Base-by-base conservation (phyloP, 2,113 vertebrate species). In the Spea bombifrons region DNA sequence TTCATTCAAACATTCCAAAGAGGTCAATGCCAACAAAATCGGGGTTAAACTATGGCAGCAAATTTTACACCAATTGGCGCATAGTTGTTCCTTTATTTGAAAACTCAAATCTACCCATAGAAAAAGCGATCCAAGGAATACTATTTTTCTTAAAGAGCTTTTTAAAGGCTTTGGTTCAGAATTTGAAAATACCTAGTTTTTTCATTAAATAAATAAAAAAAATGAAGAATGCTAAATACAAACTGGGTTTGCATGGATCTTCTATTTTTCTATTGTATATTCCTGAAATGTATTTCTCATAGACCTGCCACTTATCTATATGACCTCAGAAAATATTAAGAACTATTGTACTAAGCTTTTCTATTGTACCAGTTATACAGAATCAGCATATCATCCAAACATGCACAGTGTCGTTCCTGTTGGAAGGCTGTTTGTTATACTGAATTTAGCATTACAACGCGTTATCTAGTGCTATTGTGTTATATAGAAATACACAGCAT, bases 401-500 rank as follows among this genome's bases (percentile, higher is more conserved):
- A 12, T 59, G 55, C 15, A 13, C 15, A 13, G 7, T 59, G 55
- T 59, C 15, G 16, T 70, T 70, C 46, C 64, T 46, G 43, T 45
- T 52, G 65, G 44, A 76, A 69, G 47, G 65, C 44, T 7, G 8
- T 17, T 55, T 61, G 65, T 13, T 45, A 76, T 45, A 44, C 49
- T 48, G 49, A 15, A 69, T 77, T 61, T 77, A 48, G 55, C 68
- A 70, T 71, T 77, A 77, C 55, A 49, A 67, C 15, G 57, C 70
- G 61, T 70, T 70, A 70, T 77, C 44, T 53, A 69, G 30, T 48
- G 46, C 66, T 45, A 43, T 77, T 47, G 46, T 70, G 61, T 70
- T 50, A 70, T 77, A 49, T 55, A 52, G 53, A 70, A 77, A 77
- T 77, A 70, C 70, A 55, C 46, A 17, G 16, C 55, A 59, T 77